Percentiles rank a stretch among this genome's conserved stretches.
Conservation (phyloP, 2,797 vertebrate species). For the Podargus strigoides region DNA sequence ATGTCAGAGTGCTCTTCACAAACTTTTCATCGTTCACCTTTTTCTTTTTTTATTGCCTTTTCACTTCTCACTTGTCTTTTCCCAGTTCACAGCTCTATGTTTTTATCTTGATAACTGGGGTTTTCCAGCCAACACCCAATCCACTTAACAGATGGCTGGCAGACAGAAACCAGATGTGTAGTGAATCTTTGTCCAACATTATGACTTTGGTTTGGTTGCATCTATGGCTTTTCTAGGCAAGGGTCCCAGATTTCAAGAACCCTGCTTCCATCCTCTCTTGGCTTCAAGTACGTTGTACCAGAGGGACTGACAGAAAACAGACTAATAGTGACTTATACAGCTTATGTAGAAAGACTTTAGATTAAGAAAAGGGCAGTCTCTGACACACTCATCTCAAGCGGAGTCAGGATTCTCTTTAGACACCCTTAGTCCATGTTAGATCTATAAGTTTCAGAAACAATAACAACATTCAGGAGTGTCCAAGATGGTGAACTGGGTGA, state of each 20-base stretch:
- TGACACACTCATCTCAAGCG: background rate
- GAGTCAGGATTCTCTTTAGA: background rate
- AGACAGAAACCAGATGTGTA: conserved; percentile 58
- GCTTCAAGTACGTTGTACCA: background rate
- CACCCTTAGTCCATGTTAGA: background rate
- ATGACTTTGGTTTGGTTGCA: conserved; percentile 13
- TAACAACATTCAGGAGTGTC: background rate
- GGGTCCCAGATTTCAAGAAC: conserved; percentile 41
- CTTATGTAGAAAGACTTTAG: background rate
- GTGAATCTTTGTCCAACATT: conserved; percentile 6
- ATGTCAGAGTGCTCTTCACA: background rate
- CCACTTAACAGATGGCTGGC: conserved; percentile 56
- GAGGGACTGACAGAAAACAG: background rate
- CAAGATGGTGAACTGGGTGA: background rate
- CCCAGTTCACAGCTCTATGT: background rate
- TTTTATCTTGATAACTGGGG: conserved; percentile 11
- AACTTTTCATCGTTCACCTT: background rate
- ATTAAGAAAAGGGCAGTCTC: background rate
- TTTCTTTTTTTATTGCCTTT: background rate
- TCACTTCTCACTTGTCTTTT: background rate
- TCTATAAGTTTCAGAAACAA: background rate
- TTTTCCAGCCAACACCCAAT: conserved; percentile 52
- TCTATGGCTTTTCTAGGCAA: conserved; percentile 42
- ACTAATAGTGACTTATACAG: background rate
- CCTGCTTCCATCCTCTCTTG: background rate